Base-by-base conservation (phyloP, 2,888 invertebrate genomes). In the Thalpophila matura region DNA sequence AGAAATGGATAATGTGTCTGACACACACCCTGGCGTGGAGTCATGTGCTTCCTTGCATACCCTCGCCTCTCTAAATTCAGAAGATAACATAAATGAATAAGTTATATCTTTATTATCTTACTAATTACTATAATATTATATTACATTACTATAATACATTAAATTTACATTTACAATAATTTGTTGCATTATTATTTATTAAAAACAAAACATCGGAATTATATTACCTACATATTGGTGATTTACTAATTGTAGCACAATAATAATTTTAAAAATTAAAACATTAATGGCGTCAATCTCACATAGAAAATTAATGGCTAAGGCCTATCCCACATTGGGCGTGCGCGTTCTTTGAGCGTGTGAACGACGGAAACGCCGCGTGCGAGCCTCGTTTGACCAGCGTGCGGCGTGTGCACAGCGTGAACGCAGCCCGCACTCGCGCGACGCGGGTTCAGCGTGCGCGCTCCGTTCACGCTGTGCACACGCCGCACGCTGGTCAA, bases 1-100 rank as follows among this genome's bases (percentile, higher is more conserved):
- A 59, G 92, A 94, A 22, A 54, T 84, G 26, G 91, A 91, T 20
- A 81, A 85, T 22, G 27, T 80, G 2, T 88, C 90, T 0, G 89
- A 91, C 22, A 82, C 83, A 54, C 70, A 70, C 29, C 91, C 90
- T 0, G 67, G 50, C 0, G 62, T 74, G 29, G 86, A 77, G 0
- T 89, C 90, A 2, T 37, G 74, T 27, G 83, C 65, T 4, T 89
- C 88, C 0, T 66, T 80, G 42, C 77, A 74, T 3, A 85, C 84
- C 0, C 5, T 66, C 2, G 65, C 67, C 1, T 79, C 82, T 0
- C 10, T 49, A 0, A 83, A 82, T 4, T 86, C 84, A 0, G 83
- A 83, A 35, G 83, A 81, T 40, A 84, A 79, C 71, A 49, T 43
- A 10, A 42, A 33, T 38, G 42, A 55, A 64, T 75, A 76, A 75